These are phyloP conservation scores for Benthosema pterotum DNA, from an alignment of 2,797 vertebrate species.

Conservation along the genomic window DNA sequence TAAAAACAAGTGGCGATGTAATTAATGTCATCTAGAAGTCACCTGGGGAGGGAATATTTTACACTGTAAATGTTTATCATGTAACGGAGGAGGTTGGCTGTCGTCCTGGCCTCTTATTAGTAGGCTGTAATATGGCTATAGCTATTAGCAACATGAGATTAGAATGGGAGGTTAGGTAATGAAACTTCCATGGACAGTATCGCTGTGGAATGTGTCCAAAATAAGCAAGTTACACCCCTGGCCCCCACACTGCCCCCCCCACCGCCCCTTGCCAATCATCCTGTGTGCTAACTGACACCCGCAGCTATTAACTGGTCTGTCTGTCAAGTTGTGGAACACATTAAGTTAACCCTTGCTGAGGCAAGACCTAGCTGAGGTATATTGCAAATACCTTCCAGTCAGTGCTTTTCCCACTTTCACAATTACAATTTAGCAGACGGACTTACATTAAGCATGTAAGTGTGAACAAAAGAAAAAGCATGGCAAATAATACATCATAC, in stretches of 20 bases:
- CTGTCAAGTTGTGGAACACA: constrained; percentile 5
- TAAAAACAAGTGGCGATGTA: constrained; percentile 39
- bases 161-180: constrained; percentile 28
- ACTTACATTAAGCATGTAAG: too few species aligned
- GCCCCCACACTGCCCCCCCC: neutral
- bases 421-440: too few species aligned
- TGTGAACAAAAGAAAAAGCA: too few species aligned
- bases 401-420: too few species aligned
- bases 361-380: too few species aligned
- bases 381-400: too few species aligned
- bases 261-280: constrained; percentile 26
- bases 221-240: constrained; percentile 19
- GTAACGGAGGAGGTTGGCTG: constrained; percentile 53
- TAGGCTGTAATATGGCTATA: constrained; percentile 38
- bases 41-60: constrained; percentile 53
- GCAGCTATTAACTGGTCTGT: constrained; percentile 14
- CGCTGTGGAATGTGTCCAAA: constrained; percentile 41
- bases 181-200: constrained; percentile 41
- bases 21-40: constrained; percentile 54
- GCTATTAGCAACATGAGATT: constrained; percentile 56
- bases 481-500: too few species aligned
- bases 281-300: constrained; percentile 21
- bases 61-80: constrained; percentile 31
- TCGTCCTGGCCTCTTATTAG: constrained; percentile 45
- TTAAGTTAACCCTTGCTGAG: too few species aligned